Evolutionary conservation across 2,888 invertebrate genomes (phyloP).

Genomic region (Protula sp.): DNA sequence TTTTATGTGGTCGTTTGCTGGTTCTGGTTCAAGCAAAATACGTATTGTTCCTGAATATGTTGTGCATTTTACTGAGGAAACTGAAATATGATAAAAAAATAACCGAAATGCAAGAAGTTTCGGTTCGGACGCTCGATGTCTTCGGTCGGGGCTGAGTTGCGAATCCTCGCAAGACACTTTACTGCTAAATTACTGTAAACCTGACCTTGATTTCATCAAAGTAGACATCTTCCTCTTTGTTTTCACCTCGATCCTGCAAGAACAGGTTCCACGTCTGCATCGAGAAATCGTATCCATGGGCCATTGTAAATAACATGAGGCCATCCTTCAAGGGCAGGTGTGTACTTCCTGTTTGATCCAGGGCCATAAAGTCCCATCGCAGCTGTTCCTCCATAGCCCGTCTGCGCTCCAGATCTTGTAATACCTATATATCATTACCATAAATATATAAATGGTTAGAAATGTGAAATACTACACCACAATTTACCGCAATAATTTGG

Average conservation of each 20-base stretch:
- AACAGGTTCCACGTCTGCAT: constrained; percentile 38
- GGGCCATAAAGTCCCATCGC: constrained; percentile 40
- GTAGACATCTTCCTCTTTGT: background rate
- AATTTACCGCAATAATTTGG: too few relatives aligned
- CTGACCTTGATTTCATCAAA: background rate
- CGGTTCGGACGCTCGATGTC: too few relatives aligned
- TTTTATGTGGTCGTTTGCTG: too few relatives aligned
- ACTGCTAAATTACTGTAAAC: background rate
- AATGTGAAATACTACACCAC: too few relatives aligned
- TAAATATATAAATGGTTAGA: background rate
- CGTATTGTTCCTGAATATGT: too few relatives aligned
- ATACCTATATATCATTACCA: constrained; percentile 5
- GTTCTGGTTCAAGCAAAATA: too few relatives aligned
- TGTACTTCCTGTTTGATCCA: constrained; percentile 23
- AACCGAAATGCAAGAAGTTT: too few relatives aligned
- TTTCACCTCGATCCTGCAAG: constrained; percentile 24
- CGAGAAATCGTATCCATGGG: constrained; percentile 42
- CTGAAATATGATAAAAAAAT: too few relatives aligned
- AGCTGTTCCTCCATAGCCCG: constrained; percentile 36
- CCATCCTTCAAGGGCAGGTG: constrained; percentile 37
- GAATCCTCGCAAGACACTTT: too few relatives aligned
- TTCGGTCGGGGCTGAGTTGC: too few relatives aligned
- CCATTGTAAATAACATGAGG: constrained; percentile 36
- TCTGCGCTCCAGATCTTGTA: constrained; percentile 37
- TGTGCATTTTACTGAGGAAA: too few relatives aligned